Conservation (phyloP, 2,113 vertebrate genomes). For the Stegastes partitus region DNA sequence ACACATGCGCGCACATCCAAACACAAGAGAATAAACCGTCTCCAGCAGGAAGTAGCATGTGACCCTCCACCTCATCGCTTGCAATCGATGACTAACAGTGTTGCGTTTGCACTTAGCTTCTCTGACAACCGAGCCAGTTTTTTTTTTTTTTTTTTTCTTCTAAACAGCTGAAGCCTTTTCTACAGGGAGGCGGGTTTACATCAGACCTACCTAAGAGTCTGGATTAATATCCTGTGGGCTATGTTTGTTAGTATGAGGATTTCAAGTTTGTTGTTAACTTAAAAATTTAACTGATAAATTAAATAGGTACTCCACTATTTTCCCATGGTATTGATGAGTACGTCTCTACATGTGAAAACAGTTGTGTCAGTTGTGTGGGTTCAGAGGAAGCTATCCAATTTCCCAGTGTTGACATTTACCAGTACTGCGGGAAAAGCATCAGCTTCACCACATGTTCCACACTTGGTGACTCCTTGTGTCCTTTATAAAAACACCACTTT, state of each 20-base stretch:
- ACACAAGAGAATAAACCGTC: conserved; percentile 12
- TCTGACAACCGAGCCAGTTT: conserved; percentile 42
- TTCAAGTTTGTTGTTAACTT: conserved; percentile 11
- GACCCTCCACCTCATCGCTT: conserved; percentile 48
- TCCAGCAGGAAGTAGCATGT: conserved; percentile 42
- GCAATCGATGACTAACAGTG: conserved; percentile 50
- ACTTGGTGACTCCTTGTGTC: too few species aligned
- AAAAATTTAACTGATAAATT: conserved; percentile 3
- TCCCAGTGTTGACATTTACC: too few species aligned
- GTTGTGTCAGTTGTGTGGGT: not conserved
- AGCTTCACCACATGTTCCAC: too few species aligned
- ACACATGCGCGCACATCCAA: not conserved
- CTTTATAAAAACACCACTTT: too few species aligned
- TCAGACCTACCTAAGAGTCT: conserved; percentile 29
- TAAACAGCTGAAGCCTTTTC: conserved; percentile 23
- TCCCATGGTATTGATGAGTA: not conserved
- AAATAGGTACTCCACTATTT: not conserved
- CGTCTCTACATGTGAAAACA: not conserved
- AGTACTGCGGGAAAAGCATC: too few species aligned
- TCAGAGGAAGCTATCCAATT: too few species aligned
- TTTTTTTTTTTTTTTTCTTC: conserved; percentile 15
- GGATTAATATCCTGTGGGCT: conserved; percentile 32
- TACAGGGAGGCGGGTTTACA: conserved; percentile 3
- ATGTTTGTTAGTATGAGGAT: conserved; percentile 27
- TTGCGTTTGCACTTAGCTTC: conserved; percentile 49